Conservation (phyloP, 2,113 vertebrate species). For the Lucifuga dentata region DNA sequence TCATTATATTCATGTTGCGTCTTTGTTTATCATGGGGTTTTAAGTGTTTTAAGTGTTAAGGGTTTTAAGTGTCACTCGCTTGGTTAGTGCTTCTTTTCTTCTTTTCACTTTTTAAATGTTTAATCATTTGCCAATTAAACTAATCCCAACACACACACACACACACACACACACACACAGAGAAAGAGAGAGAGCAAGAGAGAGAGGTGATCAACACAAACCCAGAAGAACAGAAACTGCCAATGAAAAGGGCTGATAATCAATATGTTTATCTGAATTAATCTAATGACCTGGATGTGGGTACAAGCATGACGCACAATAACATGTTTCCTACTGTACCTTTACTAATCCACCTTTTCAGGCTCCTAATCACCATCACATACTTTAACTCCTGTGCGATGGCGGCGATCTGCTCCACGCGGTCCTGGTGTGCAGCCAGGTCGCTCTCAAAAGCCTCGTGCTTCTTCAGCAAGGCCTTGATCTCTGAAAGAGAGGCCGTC, state of each 20-base stretch:
- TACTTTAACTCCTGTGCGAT: conserved; percentile 99
- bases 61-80: not conserved
- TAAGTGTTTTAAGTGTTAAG: not conserved
- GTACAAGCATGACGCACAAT: too few species aligned
- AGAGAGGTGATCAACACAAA: not conserved
- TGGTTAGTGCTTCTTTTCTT: not conserved
- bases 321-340: too few species aligned
- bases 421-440: conserved; percentile 97
- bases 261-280: not conserved
- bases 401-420: conserved; percentile 98
- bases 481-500: conserved; percentile 93
- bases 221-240: not conserved
- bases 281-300: too few species aligned
- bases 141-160: too few species aligned
- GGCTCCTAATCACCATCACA: conserved; percentile 1
- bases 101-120: not conserved
- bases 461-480: conserved; percentile 98
- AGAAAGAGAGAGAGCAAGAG: not conserved
- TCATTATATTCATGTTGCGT: not conserved
- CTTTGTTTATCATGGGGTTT: conserved; percentile 1
- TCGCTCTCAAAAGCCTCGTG: conserved; percentile 99
- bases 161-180: not conserved
- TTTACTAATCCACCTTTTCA: too few species aligned
- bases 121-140: not conserved
- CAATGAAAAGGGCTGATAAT: not conserved